Percentiles rank a stretch among this genome's conserved stretches.
These are phyloP conservation scores for Leptinotarsa tumamoca DNA, from an alignment of 2,888 invertebrate species.

Conservation along the genomic window DNA sequence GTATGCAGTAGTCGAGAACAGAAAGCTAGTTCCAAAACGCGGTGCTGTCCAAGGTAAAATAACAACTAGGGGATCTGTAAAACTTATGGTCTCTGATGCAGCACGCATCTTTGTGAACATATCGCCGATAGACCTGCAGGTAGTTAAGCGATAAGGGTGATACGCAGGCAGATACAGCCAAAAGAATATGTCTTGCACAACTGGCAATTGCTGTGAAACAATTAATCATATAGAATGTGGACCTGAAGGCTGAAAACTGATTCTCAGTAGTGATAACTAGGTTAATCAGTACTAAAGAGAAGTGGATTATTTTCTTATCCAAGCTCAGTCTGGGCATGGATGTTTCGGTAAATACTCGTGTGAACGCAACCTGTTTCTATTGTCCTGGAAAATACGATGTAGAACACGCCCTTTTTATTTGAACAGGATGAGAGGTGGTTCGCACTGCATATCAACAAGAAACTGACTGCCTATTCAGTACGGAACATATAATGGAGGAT, in stretches of 20 bases:
- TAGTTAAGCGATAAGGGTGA: neutral
- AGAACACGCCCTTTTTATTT: constrained; percentile 34
- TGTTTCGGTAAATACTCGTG: constrained; percentile 20
- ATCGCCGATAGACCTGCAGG: neutral
- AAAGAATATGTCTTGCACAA: too few relatives aligned
- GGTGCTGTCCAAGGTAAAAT: too few relatives aligned
- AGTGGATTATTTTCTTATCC: constrained; percentile 19
- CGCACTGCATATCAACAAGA: too few relatives aligned
- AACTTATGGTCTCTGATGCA: neutral
- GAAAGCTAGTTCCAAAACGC: neutral
- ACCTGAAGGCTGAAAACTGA: constrained; percentile 20
- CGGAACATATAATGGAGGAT: neutral
- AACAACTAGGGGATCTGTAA: neutral
- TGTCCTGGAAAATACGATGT: constrained; percentile 25
- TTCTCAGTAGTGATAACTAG: constrained; percentile 35
- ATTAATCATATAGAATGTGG: constrained; percentile 20
- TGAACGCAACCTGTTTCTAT: constrained; percentile 13
- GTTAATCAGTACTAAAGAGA: constrained; percentile 10
- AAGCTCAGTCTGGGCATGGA: neutral
- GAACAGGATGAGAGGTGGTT: constrained; percentile 15
- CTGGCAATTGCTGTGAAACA: constrained; percentile 7
- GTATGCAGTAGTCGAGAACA: neutral
- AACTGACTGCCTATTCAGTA: too few relatives aligned
- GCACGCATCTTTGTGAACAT: neutral
- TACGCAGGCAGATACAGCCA: too few relatives aligned